A percentile compares a stretch with the other conserved stretches of the same genome.
Conservation (phyloP, 2,113 vertebrate species). For the Struthio camelus region DNA sequence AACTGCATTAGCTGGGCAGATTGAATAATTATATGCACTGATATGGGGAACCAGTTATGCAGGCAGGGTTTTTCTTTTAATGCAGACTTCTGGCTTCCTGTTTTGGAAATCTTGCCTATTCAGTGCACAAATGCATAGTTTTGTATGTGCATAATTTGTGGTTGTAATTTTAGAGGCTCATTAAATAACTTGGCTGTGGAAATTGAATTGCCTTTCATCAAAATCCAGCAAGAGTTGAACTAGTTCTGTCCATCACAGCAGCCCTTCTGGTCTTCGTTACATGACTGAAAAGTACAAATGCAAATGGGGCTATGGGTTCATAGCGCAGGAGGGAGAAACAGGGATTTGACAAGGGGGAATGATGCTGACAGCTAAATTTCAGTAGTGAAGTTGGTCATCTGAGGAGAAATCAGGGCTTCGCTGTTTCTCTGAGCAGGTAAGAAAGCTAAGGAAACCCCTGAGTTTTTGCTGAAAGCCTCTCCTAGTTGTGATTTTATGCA, state of each 20-base stretch:
- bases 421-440: neutral
- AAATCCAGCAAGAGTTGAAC: slow-evolving; percentile 65
- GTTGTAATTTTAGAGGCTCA: slow-evolving; percentile 71
- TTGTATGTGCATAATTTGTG: slow-evolving; percentile 73
- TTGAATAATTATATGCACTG: slow-evolving; percentile 43
- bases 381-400: neutral
- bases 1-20: neutral
- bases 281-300: slow-evolving; percentile 32
- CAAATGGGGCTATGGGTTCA: neutral
- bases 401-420: neutral
- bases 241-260: slow-evolving; percentile 63
- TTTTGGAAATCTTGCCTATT: slow-evolving; percentile 69
- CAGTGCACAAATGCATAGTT: slow-evolving; percentile 66
- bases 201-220: slow-evolving; percentile 70
- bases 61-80: slow-evolving; percentile 59
- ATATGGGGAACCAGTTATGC: slow-evolving; percentile 9
- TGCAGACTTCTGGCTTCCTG: slow-evolving; percentile 60
- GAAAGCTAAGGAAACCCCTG: neutral
- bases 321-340: neutral
- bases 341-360: neutral
- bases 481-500: neutral
- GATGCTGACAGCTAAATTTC: neutral
- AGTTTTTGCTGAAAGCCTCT: neutral
- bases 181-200: slow-evolving; percentile 73
- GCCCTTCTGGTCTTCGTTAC: slow-evolving; percentile 65